Conservation (phyloP, 2,113 vertebrate species). For the Beaufortia kweichowensis region DNA sequence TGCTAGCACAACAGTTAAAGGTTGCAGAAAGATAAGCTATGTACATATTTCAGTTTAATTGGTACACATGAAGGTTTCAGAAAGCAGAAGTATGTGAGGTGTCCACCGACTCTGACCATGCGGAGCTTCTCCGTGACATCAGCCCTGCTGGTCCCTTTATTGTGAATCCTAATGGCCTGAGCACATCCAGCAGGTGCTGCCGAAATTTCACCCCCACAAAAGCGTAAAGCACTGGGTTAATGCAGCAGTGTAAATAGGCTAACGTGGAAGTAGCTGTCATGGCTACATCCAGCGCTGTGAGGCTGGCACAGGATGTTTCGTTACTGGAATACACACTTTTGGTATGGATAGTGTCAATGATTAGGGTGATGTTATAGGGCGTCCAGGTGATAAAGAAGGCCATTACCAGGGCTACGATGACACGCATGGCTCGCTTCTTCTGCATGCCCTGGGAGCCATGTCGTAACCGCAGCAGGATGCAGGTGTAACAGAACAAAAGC, state of each 20-base stretch:
- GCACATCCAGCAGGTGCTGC: constrained; percentile 72
- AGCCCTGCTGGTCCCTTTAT: constrained; percentile 50
- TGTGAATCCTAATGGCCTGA: constrained; percentile 69
- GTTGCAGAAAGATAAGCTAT: neutral
- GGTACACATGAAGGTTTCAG: constrained; percentile 50
- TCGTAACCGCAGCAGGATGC: constrained; percentile 74
- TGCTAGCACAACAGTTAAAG: neutral
- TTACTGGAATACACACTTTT: neutral
- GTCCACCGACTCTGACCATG: constrained; percentile 80
- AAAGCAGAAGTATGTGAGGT: constrained; percentile 75
- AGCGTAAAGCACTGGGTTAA: constrained; percentile 87
- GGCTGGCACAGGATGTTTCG: constrained; percentile 54
- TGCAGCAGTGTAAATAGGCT: constrained; percentile 83
- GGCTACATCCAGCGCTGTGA: constrained; percentile 62
- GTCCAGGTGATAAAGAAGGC: constrained; percentile 86
- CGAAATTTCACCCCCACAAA: constrained; percentile 86
- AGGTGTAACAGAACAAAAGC: constrained; percentile 80
- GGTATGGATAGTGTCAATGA: constrained; percentile 72
- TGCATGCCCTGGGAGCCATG: constrained; percentile 71
- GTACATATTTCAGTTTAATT: neutral
- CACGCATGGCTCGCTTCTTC: constrained; percentile 77
- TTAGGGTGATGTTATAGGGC: constrained; percentile 78
- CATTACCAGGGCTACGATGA: constrained; percentile 78
- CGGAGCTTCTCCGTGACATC: constrained; percentile 68
- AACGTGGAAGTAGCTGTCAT: constrained; percentile 68